Percentiles rank a stretch among this genome's conserved stretches.
phyloP scores from a whole-genome alignment of 2,113 vertebrate species.

The Cyanoderma ruficeps region DNA sequence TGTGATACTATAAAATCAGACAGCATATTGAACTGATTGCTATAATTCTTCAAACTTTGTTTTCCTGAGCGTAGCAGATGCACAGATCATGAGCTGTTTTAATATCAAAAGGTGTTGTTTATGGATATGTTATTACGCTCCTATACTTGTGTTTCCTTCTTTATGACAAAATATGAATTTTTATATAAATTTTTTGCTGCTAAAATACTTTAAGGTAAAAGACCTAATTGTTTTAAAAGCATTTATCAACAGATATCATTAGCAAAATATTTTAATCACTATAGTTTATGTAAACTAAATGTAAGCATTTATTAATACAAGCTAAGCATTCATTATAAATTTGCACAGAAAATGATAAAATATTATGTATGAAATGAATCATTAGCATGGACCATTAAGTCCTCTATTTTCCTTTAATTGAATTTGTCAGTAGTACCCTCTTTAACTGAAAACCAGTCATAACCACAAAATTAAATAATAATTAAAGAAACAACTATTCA shows the following conservation, averaged over 20 bases:
- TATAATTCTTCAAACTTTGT: conserved; percentile 57
- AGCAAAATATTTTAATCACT: conserved; percentile 81
- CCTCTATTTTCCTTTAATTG: conserved; percentile 93
- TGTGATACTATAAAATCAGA: conserved; percentile 45
- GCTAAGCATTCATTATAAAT: conserved; percentile 85
- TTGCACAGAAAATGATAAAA: conserved; percentile 89
- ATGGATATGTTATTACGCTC: neutral
- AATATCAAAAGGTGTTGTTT: conserved; percentile 37
- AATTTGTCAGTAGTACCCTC: conserved; percentile 96
- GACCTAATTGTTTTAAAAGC: conserved; percentile 63
- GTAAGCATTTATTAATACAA: conserved; percentile 84
- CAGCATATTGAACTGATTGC: conserved; percentile 53
- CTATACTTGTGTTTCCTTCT: conserved; percentile 27
- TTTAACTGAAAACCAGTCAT: conserved; percentile 91
- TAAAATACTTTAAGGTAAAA: conserved; percentile 60
- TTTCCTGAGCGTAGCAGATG: conserved; percentile 26
- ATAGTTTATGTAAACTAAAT: conserved; percentile 76
- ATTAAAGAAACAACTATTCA: conserved; percentile 91
- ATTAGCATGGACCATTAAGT: conserved; percentile 95
- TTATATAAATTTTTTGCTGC: conserved; percentile 15
- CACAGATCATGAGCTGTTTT: conserved; percentile 26
- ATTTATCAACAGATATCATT: conserved; percentile 75
- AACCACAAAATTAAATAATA: conserved; percentile 91
- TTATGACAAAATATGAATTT: conserved; percentile 45
- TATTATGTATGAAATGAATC: conserved; percentile 95